Base-by-base conservation (phyloP, 2,888 invertebrate species). In the Eumacrocentrus americanus region DNA sequence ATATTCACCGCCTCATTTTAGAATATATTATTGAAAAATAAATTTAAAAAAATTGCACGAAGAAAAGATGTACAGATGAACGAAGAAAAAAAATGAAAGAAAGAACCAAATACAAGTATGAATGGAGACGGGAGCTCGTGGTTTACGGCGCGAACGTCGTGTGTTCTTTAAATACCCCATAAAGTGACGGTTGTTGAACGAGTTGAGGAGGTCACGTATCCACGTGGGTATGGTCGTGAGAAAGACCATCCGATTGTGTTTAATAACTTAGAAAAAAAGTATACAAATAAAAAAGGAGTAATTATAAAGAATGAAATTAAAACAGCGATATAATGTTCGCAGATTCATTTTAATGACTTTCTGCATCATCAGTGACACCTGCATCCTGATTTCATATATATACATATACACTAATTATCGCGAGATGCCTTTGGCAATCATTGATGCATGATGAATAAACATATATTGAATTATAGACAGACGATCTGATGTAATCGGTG, bases 151-250 rank as follows among this genome's bases (percentile, higher is more conserved):
- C 7, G n/a, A n/a, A n/a, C n/a, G 40, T 12, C 29, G 46, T n/a
- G 44, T 40, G 37, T 52, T 52, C 68, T 70, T 71, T 71, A 71
- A 71, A 71, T 67, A 63, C 65, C 67, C 64, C 67, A 71, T 71
- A 71, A 69, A 70, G 61, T 61, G 70, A 67, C 63, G 66, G 64
- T 60, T 59, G 60, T 62, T 66, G 62, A 69, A 70, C 67, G 69
- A 62, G 70, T 71, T 70, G 72, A 66, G 65, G 69, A 68, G 71
- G 69, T 71, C 72, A 70, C 72, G 68, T 64, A 69, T 69, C 61
- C 70, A 67, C 63, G 61, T 58, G 58, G 48, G 62, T 38, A 65
- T 65, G 65, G 65, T 58, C 70, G 71, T 71, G 71, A 71, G 71
- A 71, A 68, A 52, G 40, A 34, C 23, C 22, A 9, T 22, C 54